phyloP scores from a whole-genome alignment of 1,140 invertebrate species.

The Euborellia annulipes region DNA sequence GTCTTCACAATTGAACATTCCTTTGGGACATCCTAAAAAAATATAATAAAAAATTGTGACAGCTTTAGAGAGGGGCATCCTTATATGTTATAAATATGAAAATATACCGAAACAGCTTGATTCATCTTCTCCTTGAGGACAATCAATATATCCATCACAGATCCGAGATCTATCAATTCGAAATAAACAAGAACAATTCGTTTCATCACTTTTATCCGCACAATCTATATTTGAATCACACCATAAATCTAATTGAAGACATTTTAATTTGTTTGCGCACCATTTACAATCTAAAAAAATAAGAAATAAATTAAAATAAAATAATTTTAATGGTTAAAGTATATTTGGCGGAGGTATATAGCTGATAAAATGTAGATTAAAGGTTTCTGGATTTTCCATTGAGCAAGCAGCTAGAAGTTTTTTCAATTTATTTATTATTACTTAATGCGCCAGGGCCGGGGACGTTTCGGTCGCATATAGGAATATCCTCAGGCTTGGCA shows the following conservation, averaged over 20 bases:
- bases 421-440: no score
- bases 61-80: no score
- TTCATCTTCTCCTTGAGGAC: slow-evolving; percentile 60
- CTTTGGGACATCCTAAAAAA: slow-evolving; percentile 39
- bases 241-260: slow-evolving; percentile 39
- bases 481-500: no score
- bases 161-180: slow-evolving; percentile 41
- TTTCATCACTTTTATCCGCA: slow-evolving; percentile 65
- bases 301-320: slow-evolving; percentile 7
- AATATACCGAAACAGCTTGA: slow-evolving; percentile 47
- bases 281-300: slow-evolving; percentile 37
- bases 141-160: slow-evolving; percentile 67
- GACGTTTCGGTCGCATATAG: no score
- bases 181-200: slow-evolving; percentile 48
- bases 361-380: no score
- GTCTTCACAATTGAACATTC: slow-evolving; percentile 47
- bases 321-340: no score
- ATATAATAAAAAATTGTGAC: background rate
- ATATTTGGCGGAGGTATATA: no score
- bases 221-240: slow-evolving; percentile 67
- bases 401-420: no score
- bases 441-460: no score
- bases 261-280: slow-evolving; percentile 36
- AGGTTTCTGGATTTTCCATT: no score
- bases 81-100: no score